A percentile compares a stretch with the other conserved stretches of the same genome.
phyloP scores from a whole-genome alignment of 2,888 invertebrate species.

The Meteorus cinctellus region DNA sequence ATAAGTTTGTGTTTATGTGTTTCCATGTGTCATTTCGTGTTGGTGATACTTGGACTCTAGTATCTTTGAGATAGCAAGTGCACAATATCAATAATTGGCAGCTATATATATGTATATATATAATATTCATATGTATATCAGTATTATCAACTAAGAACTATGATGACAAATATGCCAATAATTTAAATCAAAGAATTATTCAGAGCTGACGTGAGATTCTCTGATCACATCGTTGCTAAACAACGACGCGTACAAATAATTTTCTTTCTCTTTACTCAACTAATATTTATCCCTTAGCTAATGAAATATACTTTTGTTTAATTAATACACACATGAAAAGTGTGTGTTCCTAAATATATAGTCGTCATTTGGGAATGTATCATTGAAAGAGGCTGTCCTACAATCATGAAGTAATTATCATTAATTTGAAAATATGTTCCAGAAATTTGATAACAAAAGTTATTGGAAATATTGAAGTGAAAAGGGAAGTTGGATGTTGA shows the following conservation, averaged over 20 bases:
- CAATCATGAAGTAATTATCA: slow-evolving; percentile 20
- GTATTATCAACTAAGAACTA: not conserved
- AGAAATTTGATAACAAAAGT: slow-evolving; percentile 18
- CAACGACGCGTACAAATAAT: slow-evolving; percentile 29
- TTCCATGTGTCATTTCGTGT: slow-evolving; percentile 11
- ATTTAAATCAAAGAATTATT: not conserved
- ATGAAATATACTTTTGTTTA: not conserved
- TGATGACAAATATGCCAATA: not conserved
- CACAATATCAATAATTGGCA: slow-evolving; percentile 20
- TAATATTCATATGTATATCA: not conserved
- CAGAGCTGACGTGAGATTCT: slow-evolving; percentile 7
- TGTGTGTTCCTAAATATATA: not conserved
- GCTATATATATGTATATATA: slow-evolving; percentile 13
- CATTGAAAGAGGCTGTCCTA: slow-evolving; percentile 3
- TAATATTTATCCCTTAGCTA: slow-evolving; percentile 9
- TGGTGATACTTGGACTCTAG: slow-evolving; percentile 26
- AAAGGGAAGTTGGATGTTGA: slow-evolving; percentile 46
- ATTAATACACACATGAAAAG: not conserved
- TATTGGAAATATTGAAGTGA: slow-evolving; percentile 42
- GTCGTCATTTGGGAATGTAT: not conserved
- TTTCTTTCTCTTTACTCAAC: not conserved
- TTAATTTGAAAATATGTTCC: not conserved
- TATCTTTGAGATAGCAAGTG: slow-evolving; percentile 31
- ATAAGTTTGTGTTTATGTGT: slow-evolving; percentile 10
- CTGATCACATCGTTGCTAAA: slow-evolving; percentile 32